Evolutionary conservation across 1,140 invertebrate species (phyloP), one percentile per base, ranked within the genome.

Genomic region (Patella vulgata): DNA sequence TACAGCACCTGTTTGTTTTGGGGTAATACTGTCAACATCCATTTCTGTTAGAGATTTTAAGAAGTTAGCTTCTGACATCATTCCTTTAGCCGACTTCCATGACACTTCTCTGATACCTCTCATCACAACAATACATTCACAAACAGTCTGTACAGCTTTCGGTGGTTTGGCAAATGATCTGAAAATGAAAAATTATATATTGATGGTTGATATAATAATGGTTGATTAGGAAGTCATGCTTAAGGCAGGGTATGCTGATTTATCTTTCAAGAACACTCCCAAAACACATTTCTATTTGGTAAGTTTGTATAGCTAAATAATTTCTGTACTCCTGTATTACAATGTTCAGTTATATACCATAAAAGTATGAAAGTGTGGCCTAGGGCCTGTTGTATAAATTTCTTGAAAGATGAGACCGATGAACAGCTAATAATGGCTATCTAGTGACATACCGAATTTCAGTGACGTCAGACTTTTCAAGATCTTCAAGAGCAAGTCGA

Each of bases 21-120:
- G 86, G 0, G 92, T 92, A 33, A 96, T 91, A 14, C 88, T 85
- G 70, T 96, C 91, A 61, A 90, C 91, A 77, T 95, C 92, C 89
- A 95, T 91, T 74, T 94, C 92, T 84, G 92, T 91, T 2, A 96
- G 82, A 28, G 85, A 87, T 63, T 88, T 87, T 3, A 96, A 77
- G 80, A 96, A 96, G 79, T 89, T 92, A 0, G 92, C 90, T 79
- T 96, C 93, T 0, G 91, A 88, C 93, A 96, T 95, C 89, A 96
- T 92, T 14, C 87, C 91, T 77, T 94, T 94, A 0, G 92, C 93
- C 14, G 89, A 89, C 83, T 95, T 95, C 94, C 94, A 96, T 40
- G 88, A 91, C 0, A 95, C 89, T 48, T 96, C 94, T 68, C 92
- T 93, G 11, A 90, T 86, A 1, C 91, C 92, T 66, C 89, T 87